Conservation (phyloP, 2,888 invertebrate species). For the Agrotis segetum region DNA sequence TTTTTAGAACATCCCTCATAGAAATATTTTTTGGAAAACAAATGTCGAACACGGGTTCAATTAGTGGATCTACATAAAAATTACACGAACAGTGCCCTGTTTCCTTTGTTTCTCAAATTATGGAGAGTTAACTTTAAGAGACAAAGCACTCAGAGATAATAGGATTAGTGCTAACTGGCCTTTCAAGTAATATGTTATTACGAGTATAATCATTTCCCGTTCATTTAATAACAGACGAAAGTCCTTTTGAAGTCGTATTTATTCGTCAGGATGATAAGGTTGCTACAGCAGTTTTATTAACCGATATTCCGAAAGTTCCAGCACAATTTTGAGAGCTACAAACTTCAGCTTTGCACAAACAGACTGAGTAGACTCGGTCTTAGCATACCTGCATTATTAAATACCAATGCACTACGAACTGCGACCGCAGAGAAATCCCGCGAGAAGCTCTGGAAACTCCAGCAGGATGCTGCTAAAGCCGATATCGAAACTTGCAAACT, state of each 20-base stretch:
- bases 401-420: conserved; percentile 45
- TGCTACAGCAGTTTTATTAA: neutral
- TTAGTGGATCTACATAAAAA: conserved; percentile 43
- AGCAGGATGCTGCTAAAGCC: conserved; percentile 36
- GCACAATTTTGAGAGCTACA: neutral
- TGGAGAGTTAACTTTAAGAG: conserved; percentile 58
- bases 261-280: neutral
- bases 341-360: conserved; percentile 31
- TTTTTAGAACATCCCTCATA: conserved; percentile 24
- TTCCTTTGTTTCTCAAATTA: conserved; percentile 56
- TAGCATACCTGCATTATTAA: conserved; percentile 52
- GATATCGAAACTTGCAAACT: conserved; percentile 47
- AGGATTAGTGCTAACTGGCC: conserved; percentile 50
- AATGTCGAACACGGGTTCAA: conserved; percentile 26
- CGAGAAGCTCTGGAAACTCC: conserved; percentile 33
- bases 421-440: conserved; percentile 29
- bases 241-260: conserved; percentile 6
- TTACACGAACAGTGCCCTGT: conserved; percentile 12
- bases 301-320: conserved; percentile 8
- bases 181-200: conserved; percentile 56
- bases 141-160: conserved; percentile 59
- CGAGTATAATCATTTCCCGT: conserved; percentile 36
- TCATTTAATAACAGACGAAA: conserved; percentile 35
- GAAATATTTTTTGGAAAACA: conserved; percentile 4
- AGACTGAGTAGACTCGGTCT: conserved; percentile 27